Conservation (phyloP, 64 coral and sea anemone species). For the Platygyra sinensis region DNA sequence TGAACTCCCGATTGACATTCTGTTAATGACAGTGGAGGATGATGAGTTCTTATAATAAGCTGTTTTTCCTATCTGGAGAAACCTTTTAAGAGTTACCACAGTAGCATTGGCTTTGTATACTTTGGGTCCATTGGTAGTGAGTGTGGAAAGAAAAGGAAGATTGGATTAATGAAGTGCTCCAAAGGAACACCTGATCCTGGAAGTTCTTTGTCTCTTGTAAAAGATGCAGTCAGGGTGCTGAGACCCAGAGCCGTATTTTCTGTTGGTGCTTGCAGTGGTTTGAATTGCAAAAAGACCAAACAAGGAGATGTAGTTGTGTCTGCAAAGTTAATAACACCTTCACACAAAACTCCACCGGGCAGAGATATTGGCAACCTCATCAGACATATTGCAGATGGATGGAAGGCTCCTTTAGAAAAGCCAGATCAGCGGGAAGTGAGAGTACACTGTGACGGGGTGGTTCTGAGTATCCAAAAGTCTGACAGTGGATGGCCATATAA, state of each 20-base stretch:
- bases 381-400: not conserved
- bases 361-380: not conserved
- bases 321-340: slow-evolving; percentile 18
- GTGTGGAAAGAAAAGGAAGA: not conserved
- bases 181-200: not conserved
- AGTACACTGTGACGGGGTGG: not conserved
- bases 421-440: not conserved
- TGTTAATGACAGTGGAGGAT: slow-evolving; percentile 31
- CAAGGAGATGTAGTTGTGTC: slow-evolving; percentile 41
- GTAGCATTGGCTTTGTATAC: not conserved
- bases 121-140: slow-evolving; percentile 23
- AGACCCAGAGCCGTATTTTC: slow-evolving; percentile 36
- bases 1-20: slow-evolving; percentile 11
- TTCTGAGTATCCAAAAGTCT: not conserved
- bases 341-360: not conserved
- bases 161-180: not conserved
- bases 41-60: slow-evolving; percentile 39
- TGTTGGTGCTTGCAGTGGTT: not conserved
- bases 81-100: not conserved
- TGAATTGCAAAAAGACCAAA: slow-evolving; percentile 14
- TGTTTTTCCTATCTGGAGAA: slow-evolving; percentile 12
- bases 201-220: not conserved
- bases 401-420: not conserved
- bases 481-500: not conserved
- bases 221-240: slow-evolving; percentile 10